A percentile compares a stretch with the other conserved stretches of the same genome.
Conservation (phyloP, 2,797 vertebrate genomes). For the Jordanella pulchra region DNA sequence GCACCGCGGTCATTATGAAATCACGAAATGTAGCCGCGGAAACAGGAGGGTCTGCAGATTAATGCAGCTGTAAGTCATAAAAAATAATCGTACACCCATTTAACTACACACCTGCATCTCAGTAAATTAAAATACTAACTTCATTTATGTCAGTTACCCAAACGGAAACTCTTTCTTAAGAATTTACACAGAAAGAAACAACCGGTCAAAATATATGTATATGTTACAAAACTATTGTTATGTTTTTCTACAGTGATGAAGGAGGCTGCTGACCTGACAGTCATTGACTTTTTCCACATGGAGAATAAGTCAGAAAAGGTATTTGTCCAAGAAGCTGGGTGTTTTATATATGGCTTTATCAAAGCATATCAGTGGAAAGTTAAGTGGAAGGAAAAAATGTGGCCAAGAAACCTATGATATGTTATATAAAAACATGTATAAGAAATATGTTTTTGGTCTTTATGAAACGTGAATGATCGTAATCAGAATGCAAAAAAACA, state of each 20-base stretch:
- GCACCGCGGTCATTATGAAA: constrained; percentile 27
- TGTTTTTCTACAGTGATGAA: neutral
- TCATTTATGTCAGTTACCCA: neutral
- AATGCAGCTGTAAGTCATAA: constrained; percentile 33
- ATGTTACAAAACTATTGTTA: neutral
- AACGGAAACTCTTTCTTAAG: neutral
- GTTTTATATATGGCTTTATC: neutral
- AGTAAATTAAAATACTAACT: neutral
- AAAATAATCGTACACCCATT: neutral
- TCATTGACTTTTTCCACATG: neutral
- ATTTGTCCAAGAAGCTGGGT: too few relatives aligned
- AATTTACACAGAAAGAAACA: too few relatives aligned
- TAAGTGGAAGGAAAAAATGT: neutral
- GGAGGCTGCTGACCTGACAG: neutral
- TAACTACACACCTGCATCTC: neutral
- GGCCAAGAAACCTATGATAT: neutral
- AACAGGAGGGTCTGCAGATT: constrained; percentile 6
- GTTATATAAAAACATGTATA: neutral
- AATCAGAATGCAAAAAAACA: too few relatives aligned
- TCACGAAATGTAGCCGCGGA: constrained; percentile 10
- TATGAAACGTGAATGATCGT: neutral
- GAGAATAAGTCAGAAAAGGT: too few relatives aligned
- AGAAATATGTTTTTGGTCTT: neutral
- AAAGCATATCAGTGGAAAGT: neutral
- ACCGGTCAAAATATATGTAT: neutral